These are phyloP conservation scores for Sturnira hondurensis DNA, from an alignment of 2,113 vertebrate species.

Conservation along the genomic window DNA sequence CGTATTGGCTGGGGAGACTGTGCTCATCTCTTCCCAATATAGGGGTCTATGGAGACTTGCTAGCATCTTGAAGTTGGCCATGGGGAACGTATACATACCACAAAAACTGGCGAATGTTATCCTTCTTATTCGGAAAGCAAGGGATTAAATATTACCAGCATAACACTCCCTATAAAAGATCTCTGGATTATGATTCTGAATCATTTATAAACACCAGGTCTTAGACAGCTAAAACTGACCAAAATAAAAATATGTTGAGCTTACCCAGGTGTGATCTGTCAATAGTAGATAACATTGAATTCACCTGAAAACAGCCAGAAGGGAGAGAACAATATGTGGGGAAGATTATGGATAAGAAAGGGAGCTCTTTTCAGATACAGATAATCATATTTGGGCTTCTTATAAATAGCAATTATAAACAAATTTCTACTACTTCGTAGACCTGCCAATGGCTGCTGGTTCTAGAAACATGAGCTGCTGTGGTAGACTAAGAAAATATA, in stretches of 20 bases:
- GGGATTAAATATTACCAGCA: not conserved
- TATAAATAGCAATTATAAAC: not conserved
- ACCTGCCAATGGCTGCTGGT: not conserved
- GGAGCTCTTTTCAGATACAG: not conserved
- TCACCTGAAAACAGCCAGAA: not conserved
- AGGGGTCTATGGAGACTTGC: not conserved
- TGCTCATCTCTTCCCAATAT: not conserved
- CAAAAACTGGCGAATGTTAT: not conserved
- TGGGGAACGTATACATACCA: not conserved
- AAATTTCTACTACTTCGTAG: not conserved
- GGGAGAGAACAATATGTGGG: not conserved
- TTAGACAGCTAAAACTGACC: not conserved
- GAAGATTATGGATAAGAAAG: not conserved
- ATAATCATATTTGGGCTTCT: not conserved
- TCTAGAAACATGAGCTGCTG: not conserved
- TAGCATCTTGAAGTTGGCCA: not conserved
- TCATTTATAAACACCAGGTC: not conserved
- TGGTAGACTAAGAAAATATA: not conserved
- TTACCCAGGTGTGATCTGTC: not conserved
- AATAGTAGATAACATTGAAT: not conserved
- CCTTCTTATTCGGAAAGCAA: not conserved
- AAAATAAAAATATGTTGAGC: not conserved
- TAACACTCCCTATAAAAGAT: not conserved
- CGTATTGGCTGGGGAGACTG: rapidly evolving
- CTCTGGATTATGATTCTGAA: not conserved